These are phyloP conservation scores for Caenorhabditis afra DNA, from an alignment of 2,888 invertebrate species.

Conservation along the genomic window DNA sequence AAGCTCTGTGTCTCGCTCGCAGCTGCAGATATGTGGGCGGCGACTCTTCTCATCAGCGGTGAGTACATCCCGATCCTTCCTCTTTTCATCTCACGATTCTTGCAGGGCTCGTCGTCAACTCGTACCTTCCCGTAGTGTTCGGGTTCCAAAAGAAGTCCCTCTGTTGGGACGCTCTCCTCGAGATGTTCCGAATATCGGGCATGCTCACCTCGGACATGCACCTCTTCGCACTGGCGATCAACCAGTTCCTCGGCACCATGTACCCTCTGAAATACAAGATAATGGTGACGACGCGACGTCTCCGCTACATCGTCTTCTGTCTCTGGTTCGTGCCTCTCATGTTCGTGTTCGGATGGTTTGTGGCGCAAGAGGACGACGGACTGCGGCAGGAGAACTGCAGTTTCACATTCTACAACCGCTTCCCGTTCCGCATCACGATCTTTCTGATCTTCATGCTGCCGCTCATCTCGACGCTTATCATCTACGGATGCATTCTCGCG, in stretches of 20 bases:
- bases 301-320: constrained; percentile 69
- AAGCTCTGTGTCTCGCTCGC: constrained; percentile 76
- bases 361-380: constrained; percentile 71
- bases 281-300: constrained; percentile 76
- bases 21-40: constrained; percentile 78
- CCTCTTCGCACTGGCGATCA: constrained; percentile 77
- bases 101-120: constrained; percentile 78
- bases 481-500: constrained; percentile 71
- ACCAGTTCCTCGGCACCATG: constrained; percentile 78
- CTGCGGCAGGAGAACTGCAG: constrained; percentile 70
- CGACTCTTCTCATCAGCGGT: constrained; percentile 73
- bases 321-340: constrained; percentile 75
- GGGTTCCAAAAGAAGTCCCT: constrained; percentile 65
- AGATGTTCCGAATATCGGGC: constrained; percentile 76
- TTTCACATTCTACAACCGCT: constrained; percentile 74
- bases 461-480: constrained; percentile 72
- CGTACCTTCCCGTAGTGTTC: constrained; percentile 76
- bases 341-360: constrained; percentile 73
- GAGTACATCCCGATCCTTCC: not conserved
- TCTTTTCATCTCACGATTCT: not conserved
- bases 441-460: constrained; percentile 78
- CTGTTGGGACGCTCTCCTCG: constrained; percentile 69
- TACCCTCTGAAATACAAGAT: constrained; percentile 79
- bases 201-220: constrained; percentile 79
- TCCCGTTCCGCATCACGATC: constrained; percentile 76